phyloP scores from a whole-genome alignment of 2,797 vertebrate genomes.

The Leucoraja ocellata region DNA sequence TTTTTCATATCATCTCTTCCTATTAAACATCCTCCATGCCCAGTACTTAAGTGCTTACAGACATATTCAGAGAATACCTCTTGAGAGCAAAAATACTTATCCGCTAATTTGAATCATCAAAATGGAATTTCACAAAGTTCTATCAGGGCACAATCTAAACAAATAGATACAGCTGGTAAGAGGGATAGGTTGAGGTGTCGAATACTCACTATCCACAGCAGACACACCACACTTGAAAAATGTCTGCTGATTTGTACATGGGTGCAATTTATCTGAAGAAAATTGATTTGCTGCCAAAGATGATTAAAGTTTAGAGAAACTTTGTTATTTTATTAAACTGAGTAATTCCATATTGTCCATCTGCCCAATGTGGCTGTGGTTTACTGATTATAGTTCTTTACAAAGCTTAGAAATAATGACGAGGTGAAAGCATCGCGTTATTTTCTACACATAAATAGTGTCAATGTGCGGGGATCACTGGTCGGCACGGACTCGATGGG shows the following conservation, averaged over 20 bases:
- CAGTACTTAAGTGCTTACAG: background rate
- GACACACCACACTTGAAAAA: background rate
- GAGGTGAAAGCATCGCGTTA: no score
- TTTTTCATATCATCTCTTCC: background rate
- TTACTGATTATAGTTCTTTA: background rate
- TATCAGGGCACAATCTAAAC: background rate
- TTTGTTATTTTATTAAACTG: background rate
- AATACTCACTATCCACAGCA: background rate
- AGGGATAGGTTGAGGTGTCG: background rate
- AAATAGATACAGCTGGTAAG: background rate
- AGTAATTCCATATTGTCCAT: background rate
- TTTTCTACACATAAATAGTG: background rate
- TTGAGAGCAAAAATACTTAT: background rate
- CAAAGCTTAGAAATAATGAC: background rate
- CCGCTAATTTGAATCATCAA: background rate
- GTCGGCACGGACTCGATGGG: no score
- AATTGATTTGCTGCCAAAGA: background rate
- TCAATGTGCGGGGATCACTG: no score
- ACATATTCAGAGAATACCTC: background rate
- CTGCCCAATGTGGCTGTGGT: background rate
- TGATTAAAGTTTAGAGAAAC: background rate
- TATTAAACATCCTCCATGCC: background rate
- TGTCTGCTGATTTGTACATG: background rate
- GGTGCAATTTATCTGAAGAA: background rate
- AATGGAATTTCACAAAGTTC: background rate